Base-by-base conservation (phyloP, 1,140 invertebrate genomes). In the Papilio machaon region DNA sequence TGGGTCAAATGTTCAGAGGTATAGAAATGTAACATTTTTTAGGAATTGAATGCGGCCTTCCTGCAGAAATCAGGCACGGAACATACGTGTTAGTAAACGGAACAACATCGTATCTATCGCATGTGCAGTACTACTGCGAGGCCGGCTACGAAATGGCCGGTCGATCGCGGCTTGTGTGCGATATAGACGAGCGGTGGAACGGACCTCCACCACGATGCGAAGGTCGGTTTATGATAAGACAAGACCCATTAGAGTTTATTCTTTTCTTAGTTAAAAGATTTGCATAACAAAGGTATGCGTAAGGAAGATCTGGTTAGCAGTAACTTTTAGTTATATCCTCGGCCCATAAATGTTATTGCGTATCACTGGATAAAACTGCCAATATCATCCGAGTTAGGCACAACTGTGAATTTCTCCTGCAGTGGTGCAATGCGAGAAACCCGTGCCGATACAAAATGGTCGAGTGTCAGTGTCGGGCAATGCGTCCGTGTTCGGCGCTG, bases 141-240 rank as follows among this genome's bases (percentile, higher is more conserved):
- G 96, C 97, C 83, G 98, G 98, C 6, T 98, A 97, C 92, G 97
- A 97, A 90, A 97, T 99, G 96, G 96, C 97, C 49, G 97, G 97
- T 43, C 95, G 98, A 46, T 96, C 97, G 1, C 95, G 97, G 83
- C 94, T 99, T 2, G 97, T 97, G 7, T 99, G 98, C 89, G 98
- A 99, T 91, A 97, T 98, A 85, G 98, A 99, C 88, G 98, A 98
- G 88, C 95, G 97, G 79, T 99, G 98, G 98, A 98, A 99, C 89
- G 98, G 98, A 75, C 98, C 98, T 43, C 98, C 98, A 80, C 98
- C 98, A 7, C 95, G 97, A 85, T 98, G 98, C 90, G 97, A 98
- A 90, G 96, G 97, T 97, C 43, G 86, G 80, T 83, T 85, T 30
- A 30, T 74, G 49, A 60, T 49, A 73, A 35, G 0, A 30, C 23